Evolutionary conservation across 2,797 vertebrate species (phyloP), one percentile per base, ranked within the genome.

Genomic region (Rhinogobio ventralis): DNA sequence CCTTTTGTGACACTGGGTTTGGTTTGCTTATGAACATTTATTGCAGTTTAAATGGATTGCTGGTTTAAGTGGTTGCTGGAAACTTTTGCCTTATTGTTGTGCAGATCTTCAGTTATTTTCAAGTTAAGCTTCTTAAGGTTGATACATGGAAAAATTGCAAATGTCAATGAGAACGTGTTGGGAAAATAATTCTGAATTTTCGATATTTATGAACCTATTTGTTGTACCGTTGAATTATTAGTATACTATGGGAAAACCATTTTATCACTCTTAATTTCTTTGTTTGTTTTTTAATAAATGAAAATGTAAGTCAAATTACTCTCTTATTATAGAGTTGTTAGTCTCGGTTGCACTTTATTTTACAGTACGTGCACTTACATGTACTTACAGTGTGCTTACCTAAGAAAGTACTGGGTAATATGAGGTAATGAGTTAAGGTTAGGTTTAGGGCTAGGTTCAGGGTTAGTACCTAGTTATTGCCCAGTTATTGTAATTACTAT

Each of bases 1-100:
- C 94, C 95, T 95, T 96, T 97, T 96, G 91, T 92, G 92, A 92
- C 87, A 89, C 94, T 93, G 93, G 25, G 89, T 89, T 93, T 90
- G 83, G 84, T 88, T 91, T 20, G 36, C 49, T 82, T 71, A 17
- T 64, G 62, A 71, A 75, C 42, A 23, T 82, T 86, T 81, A 36
- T 57, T 82, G 15, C 17, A 1, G 62, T 81, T 76, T 20, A 81
- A 76, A 72, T 57, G 19, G 23, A 77, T 81, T n/a, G n/a, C n/a
- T n/a, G n/a, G n/a, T 81, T 71, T 76, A 79, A 45, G 30, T 55
- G 9, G 7, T 55, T 36, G 60, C 60, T 17, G 30, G 28, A 68
- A 64, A 51, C 4, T 19, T 60, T 15, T 30, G 25, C 1, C 17
- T 39, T 66, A 28, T 39, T 74, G 42, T 45, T 45, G 8, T 42